Conservation (phyloP, 2,888 invertebrate species). For the Epinotia nisella region DNA sequence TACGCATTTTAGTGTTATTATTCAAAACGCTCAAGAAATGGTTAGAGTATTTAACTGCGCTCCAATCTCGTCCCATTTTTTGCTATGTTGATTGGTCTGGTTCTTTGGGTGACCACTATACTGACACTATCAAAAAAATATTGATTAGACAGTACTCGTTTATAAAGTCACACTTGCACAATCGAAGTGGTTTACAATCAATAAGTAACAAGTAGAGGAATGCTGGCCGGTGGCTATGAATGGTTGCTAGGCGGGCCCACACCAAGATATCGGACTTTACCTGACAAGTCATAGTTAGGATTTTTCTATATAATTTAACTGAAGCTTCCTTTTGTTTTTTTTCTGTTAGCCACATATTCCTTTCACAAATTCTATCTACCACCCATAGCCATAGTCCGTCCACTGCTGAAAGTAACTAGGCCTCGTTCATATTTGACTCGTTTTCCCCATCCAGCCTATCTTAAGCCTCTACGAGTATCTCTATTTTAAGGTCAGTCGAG, state of each 20-base stretch:
- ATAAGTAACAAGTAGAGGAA: conserved; percentile 31
- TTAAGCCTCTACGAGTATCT: no score
- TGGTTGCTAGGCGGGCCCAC: conserved; percentile 3
- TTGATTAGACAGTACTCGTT: conserved; percentile 12
- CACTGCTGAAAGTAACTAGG: no score
- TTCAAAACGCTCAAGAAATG: no score
- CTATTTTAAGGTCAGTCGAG: no score
- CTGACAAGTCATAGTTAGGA: not conserved
- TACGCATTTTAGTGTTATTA: not conserved
- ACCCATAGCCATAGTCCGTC: no score
- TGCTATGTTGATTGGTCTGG: not conserved
- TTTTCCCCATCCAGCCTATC: no score
- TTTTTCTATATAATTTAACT: not conserved
- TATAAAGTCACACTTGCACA: conserved; percentile 25
- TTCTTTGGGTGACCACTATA: not conserved
- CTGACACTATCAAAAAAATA: conserved; percentile 5
- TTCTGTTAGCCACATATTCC: no score
- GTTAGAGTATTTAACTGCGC: not conserved
- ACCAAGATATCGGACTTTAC: not conserved
- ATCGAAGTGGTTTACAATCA: conserved; percentile 25
- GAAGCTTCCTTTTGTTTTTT: no score
- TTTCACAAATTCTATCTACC: no score
- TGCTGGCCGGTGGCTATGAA: conserved; percentile 8
- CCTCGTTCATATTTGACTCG: no score
- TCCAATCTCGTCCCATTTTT: not conserved